Conservation (phyloP, 2,888 invertebrate species). For the Germaria angustata region DNA sequence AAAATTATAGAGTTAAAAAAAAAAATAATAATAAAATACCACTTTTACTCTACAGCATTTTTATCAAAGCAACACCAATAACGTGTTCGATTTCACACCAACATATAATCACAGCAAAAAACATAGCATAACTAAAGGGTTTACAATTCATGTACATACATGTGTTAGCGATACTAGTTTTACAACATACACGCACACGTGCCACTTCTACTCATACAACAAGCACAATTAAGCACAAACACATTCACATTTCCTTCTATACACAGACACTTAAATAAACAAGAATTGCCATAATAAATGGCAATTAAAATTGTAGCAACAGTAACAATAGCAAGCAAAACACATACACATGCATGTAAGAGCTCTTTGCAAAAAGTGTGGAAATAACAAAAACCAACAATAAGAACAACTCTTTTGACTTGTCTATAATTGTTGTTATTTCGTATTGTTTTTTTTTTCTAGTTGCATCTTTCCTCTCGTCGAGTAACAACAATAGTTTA, state of each 20-base stretch:
- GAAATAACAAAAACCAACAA: constrained; percentile 30
- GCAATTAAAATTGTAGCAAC: constrained; percentile 65
- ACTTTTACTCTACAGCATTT: constrained; percentile 5
- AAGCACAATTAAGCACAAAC: background rate
- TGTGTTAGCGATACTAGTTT: constrained; percentile 55
- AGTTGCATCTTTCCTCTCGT: background rate
- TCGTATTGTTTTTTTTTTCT: background rate
- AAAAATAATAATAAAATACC: background rate
- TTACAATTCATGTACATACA: constrained; percentile 42
- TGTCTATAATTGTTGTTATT: constrained; percentile 59
- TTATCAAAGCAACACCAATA: constrained; percentile 43
- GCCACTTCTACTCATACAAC: constrained; percentile 13
- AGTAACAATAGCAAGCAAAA: constrained; percentile 19
- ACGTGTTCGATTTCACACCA: constrained; percentile 46
- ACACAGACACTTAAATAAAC: constrained; percentile 27
- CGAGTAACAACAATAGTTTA: constrained; percentile 51
- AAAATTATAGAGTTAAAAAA: background rate
- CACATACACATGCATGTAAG: background rate
- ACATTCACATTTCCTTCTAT: background rate
- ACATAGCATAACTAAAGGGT: constrained; percentile 56
- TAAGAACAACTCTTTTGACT: constrained; percentile 52
- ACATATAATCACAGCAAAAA: background rate
- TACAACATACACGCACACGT: constrained; percentile 24
- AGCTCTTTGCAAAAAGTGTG: constrained; percentile 9
- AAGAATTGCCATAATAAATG: constrained; percentile 63